These are phyloP conservation scores for Pseudochromis fuscus DNA, from an alignment of 2,797 vertebrate species.

Conservation along the genomic window DNA sequence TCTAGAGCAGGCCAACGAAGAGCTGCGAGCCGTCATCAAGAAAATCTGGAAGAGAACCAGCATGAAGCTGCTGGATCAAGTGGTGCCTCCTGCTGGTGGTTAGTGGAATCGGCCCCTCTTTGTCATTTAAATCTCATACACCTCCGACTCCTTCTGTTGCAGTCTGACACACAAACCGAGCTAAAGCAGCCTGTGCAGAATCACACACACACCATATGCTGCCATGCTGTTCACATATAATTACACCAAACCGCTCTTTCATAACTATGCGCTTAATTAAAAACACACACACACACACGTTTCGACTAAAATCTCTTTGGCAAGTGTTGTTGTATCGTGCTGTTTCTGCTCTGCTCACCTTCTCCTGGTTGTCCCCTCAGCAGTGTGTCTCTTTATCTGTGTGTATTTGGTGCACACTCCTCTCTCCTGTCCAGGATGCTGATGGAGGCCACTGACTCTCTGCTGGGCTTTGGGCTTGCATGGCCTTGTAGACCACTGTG, in stretches of 20 bases:
- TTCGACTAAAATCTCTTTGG: constrained; percentile 22
- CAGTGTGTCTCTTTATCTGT: constrained; percentile 69
- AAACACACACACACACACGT: not conserved
- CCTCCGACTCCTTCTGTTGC: constrained; percentile 13
- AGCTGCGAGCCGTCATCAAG: constrained; percentile 98
- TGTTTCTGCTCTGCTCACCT: constrained; percentile 73
- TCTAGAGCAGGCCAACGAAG: constrained; percentile 99
- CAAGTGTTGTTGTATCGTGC: constrained; percentile 48
- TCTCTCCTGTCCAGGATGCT: constrained; percentile 70
- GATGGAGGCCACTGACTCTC: constrained; percentile 80
- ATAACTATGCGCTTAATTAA: constrained; percentile 23
- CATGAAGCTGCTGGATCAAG: constrained; percentile 99
- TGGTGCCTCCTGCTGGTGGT: constrained; percentile 99
- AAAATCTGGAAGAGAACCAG: constrained; percentile 99
- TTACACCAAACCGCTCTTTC: constrained; percentile 36
- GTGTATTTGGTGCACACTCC: constrained; percentile 66
- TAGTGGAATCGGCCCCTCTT: constrained; percentile 81
- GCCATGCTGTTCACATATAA: constrained; percentile 43
- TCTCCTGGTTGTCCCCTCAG: constrained; percentile 74
- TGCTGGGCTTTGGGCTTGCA: constrained; percentile 91
- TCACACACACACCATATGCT: constrained; percentile 45
- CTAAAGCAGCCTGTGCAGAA: constrained; percentile 32
- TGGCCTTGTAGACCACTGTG: constrained; percentile 87
- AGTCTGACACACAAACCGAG: constrained; percentile 37
- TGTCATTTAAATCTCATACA: constrained; percentile 37